phyloP scores from a whole-genome alignment of 2,113 vertebrate species.

The Colistium nudipinnis region DNA sequence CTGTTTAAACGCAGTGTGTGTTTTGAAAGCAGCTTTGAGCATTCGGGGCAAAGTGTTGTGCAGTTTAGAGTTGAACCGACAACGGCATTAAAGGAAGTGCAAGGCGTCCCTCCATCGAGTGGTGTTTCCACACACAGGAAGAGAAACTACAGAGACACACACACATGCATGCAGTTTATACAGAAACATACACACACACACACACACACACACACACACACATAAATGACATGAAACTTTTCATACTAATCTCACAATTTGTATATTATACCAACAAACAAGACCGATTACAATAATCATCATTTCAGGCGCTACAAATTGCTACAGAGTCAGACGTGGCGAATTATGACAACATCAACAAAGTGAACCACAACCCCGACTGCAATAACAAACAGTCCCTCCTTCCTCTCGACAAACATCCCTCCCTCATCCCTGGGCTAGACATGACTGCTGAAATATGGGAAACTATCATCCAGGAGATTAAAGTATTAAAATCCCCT shows the following conservation, averaged over 20 bases:
- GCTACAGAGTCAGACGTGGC: background rate
- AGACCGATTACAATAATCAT: background rate
- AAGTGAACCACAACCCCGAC: conserved; percentile 8
- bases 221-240: background rate
- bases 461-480: conserved; percentile 72
- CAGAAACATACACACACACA: background rate
- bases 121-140: conserved; percentile 68
- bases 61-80: conserved; percentile 38
- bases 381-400: conserved; percentile 37
- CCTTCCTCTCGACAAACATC: conserved; percentile 27
- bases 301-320: conserved; percentile 21
- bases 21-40: conserved; percentile 16
- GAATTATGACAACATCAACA: conserved; percentile 21
- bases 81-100: conserved; percentile 82
- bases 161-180: background rate
- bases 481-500: conserved; percentile 76
- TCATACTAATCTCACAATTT: conserved; percentile 28
- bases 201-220: conserved; percentile 1
- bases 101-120: conserved; percentile 62
- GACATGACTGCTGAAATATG: conserved; percentile 56
- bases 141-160: conserved; percentile 30
- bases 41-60: conserved; percentile 3
- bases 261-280: conserved; percentile 17
- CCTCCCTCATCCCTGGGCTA: conserved; percentile 33
- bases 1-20: background rate